Conservation (phyloP, 2,113 vertebrate species). For the Hydropotes inermis region DNA sequence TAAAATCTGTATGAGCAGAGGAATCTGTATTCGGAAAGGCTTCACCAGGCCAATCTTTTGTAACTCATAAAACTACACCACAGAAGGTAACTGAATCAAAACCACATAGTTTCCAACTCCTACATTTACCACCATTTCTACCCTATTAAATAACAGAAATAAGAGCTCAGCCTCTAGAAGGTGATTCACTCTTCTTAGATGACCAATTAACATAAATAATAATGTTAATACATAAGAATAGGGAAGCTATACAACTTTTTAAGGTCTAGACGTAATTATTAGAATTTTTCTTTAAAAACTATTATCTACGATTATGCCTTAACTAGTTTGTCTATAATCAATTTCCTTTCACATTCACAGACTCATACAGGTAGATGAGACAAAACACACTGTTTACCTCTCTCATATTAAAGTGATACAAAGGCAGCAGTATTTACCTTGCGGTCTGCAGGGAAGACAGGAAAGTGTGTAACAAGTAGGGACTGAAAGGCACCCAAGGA, state of each 20-base stretch:
- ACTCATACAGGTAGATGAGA: not conserved
- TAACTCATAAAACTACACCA: constrained; percentile 21
- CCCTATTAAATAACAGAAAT: not conserved
- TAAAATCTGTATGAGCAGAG: constrained; percentile 36
- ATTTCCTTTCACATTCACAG: not conserved
- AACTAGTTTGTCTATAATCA: not conserved
- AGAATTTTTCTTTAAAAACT: not conserved
- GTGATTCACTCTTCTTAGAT: not conserved
- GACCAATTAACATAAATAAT: not conserved
- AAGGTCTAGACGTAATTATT: not conserved
- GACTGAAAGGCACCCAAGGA: not conserved
- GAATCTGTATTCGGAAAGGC: not conserved
- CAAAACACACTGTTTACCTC: not conserved
- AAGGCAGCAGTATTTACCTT: not conserved
- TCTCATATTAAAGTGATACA: not conserved
- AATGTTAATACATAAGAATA: not conserved
- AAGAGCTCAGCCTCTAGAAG: not conserved
- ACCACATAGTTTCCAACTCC: not conserved
- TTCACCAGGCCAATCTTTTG: not conserved
- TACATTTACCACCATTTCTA: not conserved
- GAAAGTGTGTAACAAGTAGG: not conserved
- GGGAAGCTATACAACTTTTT: constrained; percentile 12
- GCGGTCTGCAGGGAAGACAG: not conserved
- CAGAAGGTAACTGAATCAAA: constrained; percentile 44
- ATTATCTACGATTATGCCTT: not conserved